Evolutionary conservation across 1,140 invertebrate species (phyloP).

Genomic region (Augochlora pura): DNA sequence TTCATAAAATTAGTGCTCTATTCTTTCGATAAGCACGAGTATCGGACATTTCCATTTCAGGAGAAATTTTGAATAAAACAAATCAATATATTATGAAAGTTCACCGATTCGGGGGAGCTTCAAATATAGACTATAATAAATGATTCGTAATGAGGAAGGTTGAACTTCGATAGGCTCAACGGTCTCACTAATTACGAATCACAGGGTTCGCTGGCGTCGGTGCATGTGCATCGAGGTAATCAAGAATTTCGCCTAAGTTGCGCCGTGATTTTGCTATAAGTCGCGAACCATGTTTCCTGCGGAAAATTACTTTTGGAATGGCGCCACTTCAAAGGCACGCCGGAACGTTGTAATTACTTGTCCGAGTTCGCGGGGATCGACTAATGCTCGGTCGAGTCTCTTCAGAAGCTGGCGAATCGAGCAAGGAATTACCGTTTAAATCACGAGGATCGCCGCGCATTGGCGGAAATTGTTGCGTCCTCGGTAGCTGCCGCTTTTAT

Average conservation of each 20-base stretch:
- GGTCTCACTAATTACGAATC: not conserved
- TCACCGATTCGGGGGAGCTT: too few relatives aligned
- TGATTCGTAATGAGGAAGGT: too few relatives aligned
- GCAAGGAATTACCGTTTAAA: not conserved
- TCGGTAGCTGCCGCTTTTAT: too few relatives aligned
- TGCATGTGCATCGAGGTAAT: not conserved
- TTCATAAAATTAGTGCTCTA: not conserved
- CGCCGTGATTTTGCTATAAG: not conserved
- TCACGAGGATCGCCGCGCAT: not conserved
- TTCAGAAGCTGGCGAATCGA: not conserved
- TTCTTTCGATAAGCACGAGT: not conserved
- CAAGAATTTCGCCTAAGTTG: not conserved
- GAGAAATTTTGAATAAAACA: not conserved
- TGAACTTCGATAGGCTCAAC: too few relatives aligned
- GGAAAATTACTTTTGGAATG: constrained; percentile 1
- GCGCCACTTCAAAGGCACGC: not conserved
- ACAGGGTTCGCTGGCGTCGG: not conserved
- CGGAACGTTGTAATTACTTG: not conserved
- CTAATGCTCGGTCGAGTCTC: constrained; percentile 15
- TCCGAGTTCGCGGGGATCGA: not conserved
- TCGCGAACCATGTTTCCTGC: not conserved
- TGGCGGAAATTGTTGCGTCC: not conserved
- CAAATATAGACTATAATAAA: too few relatives aligned
- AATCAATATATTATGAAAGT: not conserved
- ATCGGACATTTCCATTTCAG: not conserved